phyloP scores from a whole-genome alignment of 2,797 vertebrate genomes.

The Hippocampus kuda region DNA sequence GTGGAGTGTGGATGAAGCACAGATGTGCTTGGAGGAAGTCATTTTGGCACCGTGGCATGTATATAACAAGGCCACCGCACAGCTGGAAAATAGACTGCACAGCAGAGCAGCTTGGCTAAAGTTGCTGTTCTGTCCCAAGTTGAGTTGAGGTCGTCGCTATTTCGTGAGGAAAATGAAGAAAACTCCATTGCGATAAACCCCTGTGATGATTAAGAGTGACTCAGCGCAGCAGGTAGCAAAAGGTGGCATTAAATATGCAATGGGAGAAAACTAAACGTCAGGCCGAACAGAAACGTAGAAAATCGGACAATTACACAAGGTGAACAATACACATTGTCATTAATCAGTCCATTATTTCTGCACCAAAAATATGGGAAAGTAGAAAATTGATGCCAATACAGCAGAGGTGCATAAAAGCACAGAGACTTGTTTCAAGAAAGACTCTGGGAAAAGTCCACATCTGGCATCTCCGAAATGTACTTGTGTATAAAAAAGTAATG shows the following conservation, averaged over 20 bases:
- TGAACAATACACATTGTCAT: too few species aligned
- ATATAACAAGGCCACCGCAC: slow-evolving; percentile 1
- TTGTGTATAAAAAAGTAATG: too few species aligned
- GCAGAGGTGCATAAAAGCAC: too few species aligned
- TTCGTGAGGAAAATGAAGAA: not conserved
- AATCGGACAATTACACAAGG: too few species aligned
- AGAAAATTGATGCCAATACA: too few species aligned
- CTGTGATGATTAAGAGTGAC: not conserved
- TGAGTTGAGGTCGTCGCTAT: not conserved
- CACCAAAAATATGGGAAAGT: too few species aligned
- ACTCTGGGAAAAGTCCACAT: too few species aligned
- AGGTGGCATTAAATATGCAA: not conserved
- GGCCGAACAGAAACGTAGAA: too few species aligned
- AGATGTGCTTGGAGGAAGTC: slow-evolving; percentile 5
- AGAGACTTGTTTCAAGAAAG: too few species aligned
- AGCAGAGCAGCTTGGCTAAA: not conserved
- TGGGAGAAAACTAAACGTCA: not conserved
- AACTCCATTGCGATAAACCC: not conserved
- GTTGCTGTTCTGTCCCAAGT: not conserved
- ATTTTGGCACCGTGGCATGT: not conserved
- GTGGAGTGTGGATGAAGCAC: not conserved
- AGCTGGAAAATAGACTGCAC: not conserved
- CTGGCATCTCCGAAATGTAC: too few species aligned
- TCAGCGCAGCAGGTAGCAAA: not conserved
- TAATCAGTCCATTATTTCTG: too few species aligned